phyloP scores from a whole-genome alignment of 2,113 vertebrate species.

The Paramormyrops kingsleyae region DNA sequence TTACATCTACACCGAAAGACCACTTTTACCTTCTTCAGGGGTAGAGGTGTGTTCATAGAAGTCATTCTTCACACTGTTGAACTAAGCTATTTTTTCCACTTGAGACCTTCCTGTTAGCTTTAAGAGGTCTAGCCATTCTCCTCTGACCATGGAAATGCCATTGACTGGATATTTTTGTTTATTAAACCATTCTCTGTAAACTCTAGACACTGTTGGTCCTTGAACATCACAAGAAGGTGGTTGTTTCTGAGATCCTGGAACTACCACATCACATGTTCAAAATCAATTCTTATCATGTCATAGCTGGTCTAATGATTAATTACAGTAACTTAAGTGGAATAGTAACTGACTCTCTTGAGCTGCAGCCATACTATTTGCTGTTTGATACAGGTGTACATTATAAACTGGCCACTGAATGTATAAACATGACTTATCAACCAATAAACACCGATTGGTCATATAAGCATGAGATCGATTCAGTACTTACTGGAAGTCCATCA shows the following conservation, averaged over 20 bases:
- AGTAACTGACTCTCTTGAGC: neutral
- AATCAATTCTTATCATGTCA: neutral
- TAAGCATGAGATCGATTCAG: neutral
- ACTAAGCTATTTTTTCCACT: neutral
- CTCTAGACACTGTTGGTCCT: neutral
- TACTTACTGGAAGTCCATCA: constrained; percentile 85
- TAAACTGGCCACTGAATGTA: neutral
- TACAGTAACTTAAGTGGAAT: neutral
- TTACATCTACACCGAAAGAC: neutral
- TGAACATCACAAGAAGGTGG: neutral
- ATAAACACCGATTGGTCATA: neutral
- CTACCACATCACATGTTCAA: neutral
- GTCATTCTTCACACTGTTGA: neutral
- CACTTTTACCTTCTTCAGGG: neutral
- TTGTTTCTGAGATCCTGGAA: neutral
- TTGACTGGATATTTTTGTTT: neutral
- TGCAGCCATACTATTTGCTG: neutral
- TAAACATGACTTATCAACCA: neutral
- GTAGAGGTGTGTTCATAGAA: neutral
- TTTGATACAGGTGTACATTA: neutral
- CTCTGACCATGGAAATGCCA: neutral
- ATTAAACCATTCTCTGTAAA: neutral
- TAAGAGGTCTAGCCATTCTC: neutral
- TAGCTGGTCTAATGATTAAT: neutral
- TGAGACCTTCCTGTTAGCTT: neutral